phyloP scores from a whole-genome alignment of 2,113 vertebrate genomes.

The Mionectes macconnelli region DNA sequence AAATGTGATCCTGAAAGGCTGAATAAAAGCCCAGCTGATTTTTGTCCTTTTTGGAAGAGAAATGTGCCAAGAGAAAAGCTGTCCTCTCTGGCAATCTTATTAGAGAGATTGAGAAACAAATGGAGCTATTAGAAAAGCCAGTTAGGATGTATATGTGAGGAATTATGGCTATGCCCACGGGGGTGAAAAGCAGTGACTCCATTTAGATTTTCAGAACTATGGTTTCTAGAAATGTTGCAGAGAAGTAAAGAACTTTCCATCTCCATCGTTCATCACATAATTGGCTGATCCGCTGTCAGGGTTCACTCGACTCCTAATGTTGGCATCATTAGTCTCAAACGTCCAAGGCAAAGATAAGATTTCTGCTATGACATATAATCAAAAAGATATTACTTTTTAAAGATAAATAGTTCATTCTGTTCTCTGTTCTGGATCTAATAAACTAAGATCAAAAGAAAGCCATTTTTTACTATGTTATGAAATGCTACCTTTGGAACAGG shows the following conservation, averaged over 20 bases:
- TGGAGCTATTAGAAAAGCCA: neutral
- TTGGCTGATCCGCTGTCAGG: slow-evolving; percentile 48
- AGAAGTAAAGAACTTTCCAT: neutral
- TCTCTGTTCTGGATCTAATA: slow-evolving; percentile 50
- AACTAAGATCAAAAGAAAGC: slow-evolving; percentile 24
- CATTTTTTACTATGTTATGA: neutral
- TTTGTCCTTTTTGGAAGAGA: slow-evolving; percentile 43
- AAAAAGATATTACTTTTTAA: slow-evolving; percentile 59
- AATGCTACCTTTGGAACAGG: slow-evolving; percentile 21
- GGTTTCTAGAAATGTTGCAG: neutral
- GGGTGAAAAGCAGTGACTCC: slow-evolving; percentile 24
- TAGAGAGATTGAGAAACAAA: slow-evolving; percentile 55
- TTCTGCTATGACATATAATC: slow-evolving; percentile 50
- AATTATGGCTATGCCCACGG: slow-evolving; percentile 38
- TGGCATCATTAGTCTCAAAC: slow-evolving; percentile 38
- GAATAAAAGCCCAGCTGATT: slow-evolving; percentile 18
- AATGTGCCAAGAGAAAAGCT: slow-evolving; percentile 23
- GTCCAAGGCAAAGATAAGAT: slow-evolving; percentile 50
- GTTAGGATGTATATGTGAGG: slow-evolving; percentile 36
- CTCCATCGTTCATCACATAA: slow-evolving; percentile 39
- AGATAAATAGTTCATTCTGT: slow-evolving; percentile 40
- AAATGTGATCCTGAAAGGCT: neutral
- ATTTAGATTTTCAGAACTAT: slow-evolving; percentile 43
- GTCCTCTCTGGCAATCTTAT: slow-evolving; percentile 34
- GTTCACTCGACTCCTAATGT: slow-evolving; percentile 14